A percentile compares a stretch with the other conserved stretches of the same genome.
These are phyloP conservation scores for Bergia puertoricense DNA, from an alignment of 92 coral and sea anemone genomes.

Conservation along the genomic window DNA sequence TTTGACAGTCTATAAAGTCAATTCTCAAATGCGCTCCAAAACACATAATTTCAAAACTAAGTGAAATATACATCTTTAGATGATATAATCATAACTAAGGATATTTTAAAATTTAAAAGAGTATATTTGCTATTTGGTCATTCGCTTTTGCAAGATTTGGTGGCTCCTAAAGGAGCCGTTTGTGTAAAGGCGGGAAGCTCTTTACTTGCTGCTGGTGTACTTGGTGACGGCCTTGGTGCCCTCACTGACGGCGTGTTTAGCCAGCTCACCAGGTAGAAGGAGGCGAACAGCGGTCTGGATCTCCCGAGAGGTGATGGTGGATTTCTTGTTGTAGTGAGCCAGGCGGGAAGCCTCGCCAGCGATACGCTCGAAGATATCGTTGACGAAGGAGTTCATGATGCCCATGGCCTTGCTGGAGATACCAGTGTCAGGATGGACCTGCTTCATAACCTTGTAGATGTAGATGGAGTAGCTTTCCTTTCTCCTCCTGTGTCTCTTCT, in stretches of 20 bases:
- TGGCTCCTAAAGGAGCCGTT: constrained; percentile 91
- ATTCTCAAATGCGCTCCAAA: no score
- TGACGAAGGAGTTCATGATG: constrained; percentile 39
- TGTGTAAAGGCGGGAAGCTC: constrained; percentile 17
- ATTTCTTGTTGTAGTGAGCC: constrained; percentile 40
- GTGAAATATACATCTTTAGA: no score
- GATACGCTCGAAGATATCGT: constrained; percentile 32
- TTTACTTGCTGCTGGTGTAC: constrained; percentile 41
- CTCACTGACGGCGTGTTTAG: constrained; percentile 36
- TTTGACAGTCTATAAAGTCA: no score
- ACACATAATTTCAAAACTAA: no score
- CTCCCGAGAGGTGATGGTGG: constrained; percentile 35
- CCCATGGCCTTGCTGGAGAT: constrained; percentile 42
- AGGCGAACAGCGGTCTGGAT: constrained; percentile 37
- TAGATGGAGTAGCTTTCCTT: no score
- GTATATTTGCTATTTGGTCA: no score
- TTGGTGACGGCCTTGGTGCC: constrained; percentile 41
- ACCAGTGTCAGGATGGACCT: constrained; percentile 35
- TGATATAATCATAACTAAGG: no score
- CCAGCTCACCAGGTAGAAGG: constrained; percentile 30
- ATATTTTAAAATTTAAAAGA: no score
- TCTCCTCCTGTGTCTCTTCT: no score
- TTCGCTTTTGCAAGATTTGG: constrained; percentile 37
- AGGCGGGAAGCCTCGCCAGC: constrained; percentile 38
- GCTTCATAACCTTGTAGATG: not conserved